Percentiles rank a stretch among this genome's conserved stretches.
Evolutionary conservation across 1,140 invertebrate genomes (phyloP).

Genomic region (Drosophila takahashii): DNA sequence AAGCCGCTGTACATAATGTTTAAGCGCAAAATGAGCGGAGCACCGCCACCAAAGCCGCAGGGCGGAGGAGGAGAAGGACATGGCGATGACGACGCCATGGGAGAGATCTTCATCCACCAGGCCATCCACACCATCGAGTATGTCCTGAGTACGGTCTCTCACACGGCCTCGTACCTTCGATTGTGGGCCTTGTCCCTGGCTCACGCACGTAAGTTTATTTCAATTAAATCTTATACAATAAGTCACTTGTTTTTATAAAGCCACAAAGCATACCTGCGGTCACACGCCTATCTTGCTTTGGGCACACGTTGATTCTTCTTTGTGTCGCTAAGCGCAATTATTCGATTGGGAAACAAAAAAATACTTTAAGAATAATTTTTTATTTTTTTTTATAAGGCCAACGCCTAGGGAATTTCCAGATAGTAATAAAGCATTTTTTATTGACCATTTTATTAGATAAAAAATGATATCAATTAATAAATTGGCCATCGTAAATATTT

Average conservation of each 20-base stretch:
- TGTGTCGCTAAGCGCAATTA: too few species aligned
- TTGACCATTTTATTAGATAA: not conserved
- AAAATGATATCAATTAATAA: not conserved
- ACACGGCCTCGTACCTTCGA: constrained; percentile 98
- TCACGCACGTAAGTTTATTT: constrained; percentile 90
- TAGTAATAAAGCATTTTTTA: not conserved
- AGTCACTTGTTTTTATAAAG: not conserved
- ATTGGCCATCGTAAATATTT: not conserved
- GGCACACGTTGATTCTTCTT: too few species aligned
- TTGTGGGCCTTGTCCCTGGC: constrained; percentile 98
- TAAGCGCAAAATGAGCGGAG: constrained; percentile 17
- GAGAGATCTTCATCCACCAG: constrained; percentile 96
- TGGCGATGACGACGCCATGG: constrained; percentile 89
- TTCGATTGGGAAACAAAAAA: too few species aligned
- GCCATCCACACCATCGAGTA: constrained; percentile 99
- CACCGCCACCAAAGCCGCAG: constrained; percentile 17
- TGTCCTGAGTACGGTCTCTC: constrained; percentile 96
- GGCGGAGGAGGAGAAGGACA: constrained; percentile 36
- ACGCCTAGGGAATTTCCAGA: not conserved
- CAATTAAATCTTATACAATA: too few species aligned
- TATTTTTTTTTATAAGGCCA: too few species aligned
- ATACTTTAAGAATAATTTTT: too few species aligned
- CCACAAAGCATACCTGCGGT: too few species aligned
- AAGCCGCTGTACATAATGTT: constrained; percentile 91
- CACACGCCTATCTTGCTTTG: too few species aligned